Conservation (phyloP, 2,888 invertebrate genomes). For the Drosophila pegasa region DNA sequence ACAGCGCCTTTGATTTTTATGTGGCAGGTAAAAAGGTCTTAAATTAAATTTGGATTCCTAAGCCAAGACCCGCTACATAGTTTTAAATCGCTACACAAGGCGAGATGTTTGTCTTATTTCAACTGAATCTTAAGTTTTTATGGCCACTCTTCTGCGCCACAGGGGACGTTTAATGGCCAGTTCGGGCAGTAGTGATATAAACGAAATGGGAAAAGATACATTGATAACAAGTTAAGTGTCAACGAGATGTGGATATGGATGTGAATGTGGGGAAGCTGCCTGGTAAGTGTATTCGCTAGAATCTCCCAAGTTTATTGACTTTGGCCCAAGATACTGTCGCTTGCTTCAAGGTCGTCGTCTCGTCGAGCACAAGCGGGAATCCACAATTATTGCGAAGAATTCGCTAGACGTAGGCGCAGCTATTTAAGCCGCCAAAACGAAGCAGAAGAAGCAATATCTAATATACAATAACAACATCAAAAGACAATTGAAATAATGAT, state of each 20-base stretch:
- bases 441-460: conserved; percentile 18
- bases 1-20: not conserved
- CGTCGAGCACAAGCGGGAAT: conserved; percentile 11
- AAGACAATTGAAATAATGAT: conserved; percentile 64
- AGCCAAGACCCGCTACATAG: not conserved
- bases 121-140: conserved; percentile 67
- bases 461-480: conserved; percentile 40
- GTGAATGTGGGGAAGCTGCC: conserved; percentile 36
- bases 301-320: conserved; percentile 69
- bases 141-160: conserved; percentile 31
- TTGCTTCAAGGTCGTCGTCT: conserved; percentile 44
- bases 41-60: conserved; percentile 1
- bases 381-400: conserved; percentile 29
- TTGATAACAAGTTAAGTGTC: conserved; percentile 72
- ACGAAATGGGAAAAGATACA: conserved; percentile 74
- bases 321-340: conserved; percentile 32
- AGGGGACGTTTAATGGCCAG: conserved; percentile 48
- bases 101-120: conserved; percentile 67
- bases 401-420: conserved; percentile 27
- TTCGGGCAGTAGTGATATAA: conserved; percentile 53
- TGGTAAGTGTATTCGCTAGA: conserved; percentile 57
- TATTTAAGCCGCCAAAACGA: conserved; percentile 24
- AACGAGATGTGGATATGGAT: conserved; percentile 33
- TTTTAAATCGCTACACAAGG: conserved; percentile 37
- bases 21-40: not conserved